phyloP scores from a whole-genome alignment of 2,888 invertebrate genomes.

The Pseudoips prasinana region DNA sequence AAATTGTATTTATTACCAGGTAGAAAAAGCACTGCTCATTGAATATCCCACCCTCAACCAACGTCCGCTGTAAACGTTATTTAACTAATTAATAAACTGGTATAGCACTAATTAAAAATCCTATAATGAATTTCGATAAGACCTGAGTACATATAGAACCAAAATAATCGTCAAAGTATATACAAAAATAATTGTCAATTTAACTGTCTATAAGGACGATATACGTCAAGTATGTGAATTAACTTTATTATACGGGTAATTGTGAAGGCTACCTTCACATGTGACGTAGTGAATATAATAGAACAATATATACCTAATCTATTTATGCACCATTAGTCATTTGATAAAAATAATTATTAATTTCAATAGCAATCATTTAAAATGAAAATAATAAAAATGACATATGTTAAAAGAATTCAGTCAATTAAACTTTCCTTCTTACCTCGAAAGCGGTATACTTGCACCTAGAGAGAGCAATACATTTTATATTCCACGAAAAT shows the following conservation, averaged over 20 bases:
- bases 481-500: not conserved
- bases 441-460: conserved; percentile 13
- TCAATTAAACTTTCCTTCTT: conserved; percentile 25
- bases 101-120: conserved; percentile 26
- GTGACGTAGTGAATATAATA: conserved; percentile 28
- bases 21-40: conserved; percentile 11
- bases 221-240: conserved; percentile 3
- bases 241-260: conserved; percentile 10
- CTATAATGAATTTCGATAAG: conserved; percentile 29
- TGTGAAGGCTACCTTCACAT: conserved; percentile 23
- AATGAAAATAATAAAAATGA: conserved; percentile 14
- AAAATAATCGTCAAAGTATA: conserved; percentile 21
- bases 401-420: conserved; percentile 25
- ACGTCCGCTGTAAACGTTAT: conserved; percentile 41
- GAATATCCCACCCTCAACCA: conserved; percentile 34
- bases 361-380: conserved; percentile 31
- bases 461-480: not conserved
- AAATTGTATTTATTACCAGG: too few relatives aligned
- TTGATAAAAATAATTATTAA: conserved; percentile 43
- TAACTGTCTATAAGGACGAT: conserved; percentile 9
- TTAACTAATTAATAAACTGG: conserved; percentile 29
- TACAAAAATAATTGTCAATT: conserved; percentile 27
- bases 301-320: conserved; percentile 43
- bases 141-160: conserved; percentile 21
- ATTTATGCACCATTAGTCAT: conserved; percentile 61